Base-by-base conservation (phyloP, 2,888 invertebrate species). In the Hyppa rectilinea region DNA sequence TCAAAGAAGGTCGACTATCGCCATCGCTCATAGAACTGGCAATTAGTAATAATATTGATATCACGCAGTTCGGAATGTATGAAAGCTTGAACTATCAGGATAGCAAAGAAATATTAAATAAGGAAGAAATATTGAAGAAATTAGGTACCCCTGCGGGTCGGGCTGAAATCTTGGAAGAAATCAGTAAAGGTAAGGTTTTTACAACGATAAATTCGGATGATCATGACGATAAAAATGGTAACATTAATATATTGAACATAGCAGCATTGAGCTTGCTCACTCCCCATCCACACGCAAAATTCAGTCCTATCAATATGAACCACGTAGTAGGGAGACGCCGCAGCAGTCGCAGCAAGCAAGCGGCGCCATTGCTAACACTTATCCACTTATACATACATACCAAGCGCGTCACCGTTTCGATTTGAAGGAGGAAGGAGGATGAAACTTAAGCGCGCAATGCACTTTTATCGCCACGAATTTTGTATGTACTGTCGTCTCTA, bases 1-100 rank as follows among this genome's bases (percentile, higher is more conserved):
- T 81, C 6, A 61, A 14, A 34, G 64, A 52, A 4, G 78, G 78
- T n/a, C 23, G 36, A 36, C 56, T 78, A 38, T 61, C 82, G 1
- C 12, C 78, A 10, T 78, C 78, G 1, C 60, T 81, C 4, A 58
- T 81, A 60, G 43, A 78, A 50, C 10, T n/a, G 17, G 52, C 38
- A 49, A 55, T 61, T 2, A 58, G 50, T 20, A 68, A 80, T 20
- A 50, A 58, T 58, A 12, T 4, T 23, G 23, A 69, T n/a, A 14
- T 14, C 29, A 29, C 4, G 14, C 43, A 40, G 4, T 40, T 12
- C n/a, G n/a, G 34, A 29, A 52, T n/a, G 12, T 26, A 1, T 52
- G 31, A 14, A 36, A 20, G 12, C 26, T 9, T n/a, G 40, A 52
- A 47, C 36, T 23, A n/a, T 20, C 43, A 34, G 23, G 12, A 53